A percentile compares a stretch with the other conserved stretches of the same genome.
These are phyloP conservation scores for Xenopus borealis DNA, from an alignment of 2,113 vertebrate species.

Conservation along the genomic window DNA sequence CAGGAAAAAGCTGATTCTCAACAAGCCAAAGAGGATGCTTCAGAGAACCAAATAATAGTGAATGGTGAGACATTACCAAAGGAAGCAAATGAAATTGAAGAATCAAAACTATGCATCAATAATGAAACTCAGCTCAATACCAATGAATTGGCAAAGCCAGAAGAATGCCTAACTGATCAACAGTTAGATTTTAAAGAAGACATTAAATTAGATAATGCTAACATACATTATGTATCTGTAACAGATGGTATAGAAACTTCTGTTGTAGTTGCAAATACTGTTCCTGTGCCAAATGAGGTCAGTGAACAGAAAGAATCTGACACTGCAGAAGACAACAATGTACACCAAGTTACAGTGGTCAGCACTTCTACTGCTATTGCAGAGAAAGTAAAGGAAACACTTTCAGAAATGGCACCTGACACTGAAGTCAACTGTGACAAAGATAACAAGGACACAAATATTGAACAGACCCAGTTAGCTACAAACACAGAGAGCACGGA, in stretches of 20 bases:
- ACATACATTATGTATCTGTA: constrained; percentile 16
- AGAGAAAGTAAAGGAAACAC: constrained; percentile 46
- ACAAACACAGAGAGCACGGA: constrained; percentile 55
- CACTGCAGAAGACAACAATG: constrained; percentile 41
- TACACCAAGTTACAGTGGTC: constrained; percentile 15
- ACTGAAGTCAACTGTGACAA: not conserved
- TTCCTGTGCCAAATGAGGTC: not conserved
- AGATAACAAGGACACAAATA: constrained; percentile 8
- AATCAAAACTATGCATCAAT: constrained; percentile 1
- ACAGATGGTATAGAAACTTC: not conserved
- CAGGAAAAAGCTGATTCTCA: constrained; percentile 46
- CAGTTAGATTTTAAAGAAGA: constrained; percentile 50
- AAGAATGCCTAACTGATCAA: constrained; percentile 50
- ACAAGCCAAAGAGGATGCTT: constrained; percentile 4
- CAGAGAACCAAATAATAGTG: constrained; percentile 34
- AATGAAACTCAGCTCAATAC: not conserved
- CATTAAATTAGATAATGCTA: not conserved
- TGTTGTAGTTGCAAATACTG: not conserved
- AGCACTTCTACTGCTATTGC: not conserved
- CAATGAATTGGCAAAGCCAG: constrained; percentile 1
- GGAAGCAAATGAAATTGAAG: constrained; percentile 19
- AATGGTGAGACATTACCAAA: constrained; percentile 9
- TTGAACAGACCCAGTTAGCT: constrained; percentile 39
- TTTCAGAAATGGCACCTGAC: not conserved
- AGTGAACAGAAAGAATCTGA: constrained; percentile 51